Percentiles rank a stretch among this genome's conserved stretches.
Conservation (phyloP, 2,797 vertebrate species). For the Coranthus polyacanthus region DNA sequence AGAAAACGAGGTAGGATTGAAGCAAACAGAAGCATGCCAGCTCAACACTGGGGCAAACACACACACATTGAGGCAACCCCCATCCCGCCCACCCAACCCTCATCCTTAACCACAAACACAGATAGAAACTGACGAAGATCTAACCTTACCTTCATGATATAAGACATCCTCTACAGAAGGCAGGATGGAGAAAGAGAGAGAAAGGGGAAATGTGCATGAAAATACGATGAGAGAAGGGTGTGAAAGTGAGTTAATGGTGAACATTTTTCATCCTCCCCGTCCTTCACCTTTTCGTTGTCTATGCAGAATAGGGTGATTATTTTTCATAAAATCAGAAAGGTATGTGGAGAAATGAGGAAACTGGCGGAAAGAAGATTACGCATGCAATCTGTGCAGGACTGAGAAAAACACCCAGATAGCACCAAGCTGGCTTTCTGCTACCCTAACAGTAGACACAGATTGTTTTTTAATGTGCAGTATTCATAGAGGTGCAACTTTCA, state of each 20-base stretch:
- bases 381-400: constrained; percentile 53
- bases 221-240: constrained; percentile 71
- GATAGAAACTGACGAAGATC: constrained; percentile 70
- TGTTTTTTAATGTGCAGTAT: background rate
- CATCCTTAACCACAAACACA: constrained; percentile 49
- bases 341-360: constrained; percentile 12
- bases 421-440: constrained; percentile 5
- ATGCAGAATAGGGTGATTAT: constrained; percentile 26
- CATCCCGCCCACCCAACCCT: constrained; percentile 44
- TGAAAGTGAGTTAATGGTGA: constrained; percentile 71
- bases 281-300: constrained; percentile 22
- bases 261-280: constrained; percentile 52
- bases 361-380: constrained; percentile 22
- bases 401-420: constrained; percentile 18
- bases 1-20: constrained; percentile 55
- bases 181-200: constrained; percentile 93
- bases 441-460: background rate
- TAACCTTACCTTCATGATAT: constrained; percentile 99
- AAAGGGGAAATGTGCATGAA: constrained; percentile 88
- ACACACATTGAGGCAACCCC: constrained; percentile 52
- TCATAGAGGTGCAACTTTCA: background rate
- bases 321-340: constrained; percentile 10
- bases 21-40: constrained; percentile 70
- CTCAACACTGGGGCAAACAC: constrained; percentile 58
- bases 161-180: constrained; percentile 99